These are phyloP conservation scores for Tapirus indicus DNA, from an alignment of 2,797 vertebrate genomes.

Conservation along the genomic window DNA sequence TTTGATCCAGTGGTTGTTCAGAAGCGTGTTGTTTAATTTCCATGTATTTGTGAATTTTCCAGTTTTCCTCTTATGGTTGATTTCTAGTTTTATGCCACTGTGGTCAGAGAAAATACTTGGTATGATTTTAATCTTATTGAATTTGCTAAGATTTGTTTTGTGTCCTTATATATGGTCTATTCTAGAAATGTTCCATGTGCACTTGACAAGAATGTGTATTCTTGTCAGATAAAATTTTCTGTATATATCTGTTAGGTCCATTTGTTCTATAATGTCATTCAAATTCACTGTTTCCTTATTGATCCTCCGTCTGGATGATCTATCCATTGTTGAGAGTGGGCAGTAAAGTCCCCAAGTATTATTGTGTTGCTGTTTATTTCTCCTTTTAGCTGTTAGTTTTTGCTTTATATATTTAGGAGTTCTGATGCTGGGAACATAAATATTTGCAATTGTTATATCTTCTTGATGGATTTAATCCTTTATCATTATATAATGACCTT, in stretches of 20 bases:
- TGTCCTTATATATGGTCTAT: background rate
- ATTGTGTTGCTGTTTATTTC: background rate
- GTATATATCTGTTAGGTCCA: background rate
- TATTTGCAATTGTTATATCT: background rate
- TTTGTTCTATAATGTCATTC: background rate
- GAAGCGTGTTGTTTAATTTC: background rate
- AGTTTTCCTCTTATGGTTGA: background rate
- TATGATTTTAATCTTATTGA: background rate
- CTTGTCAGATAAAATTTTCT: background rate
- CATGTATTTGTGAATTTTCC: background rate
- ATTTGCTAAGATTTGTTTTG: background rate
- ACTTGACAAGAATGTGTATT: background rate
- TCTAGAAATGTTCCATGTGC: background rate
- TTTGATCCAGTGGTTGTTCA: background rate
- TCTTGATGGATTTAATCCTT: background rate
- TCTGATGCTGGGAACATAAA: background rate
- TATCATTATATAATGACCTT: background rate
- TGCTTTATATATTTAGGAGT: background rate
- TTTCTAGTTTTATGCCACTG: background rate
- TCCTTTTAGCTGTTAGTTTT: background rate
- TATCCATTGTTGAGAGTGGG: background rate
- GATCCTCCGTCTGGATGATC: background rate
- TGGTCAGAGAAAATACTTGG: background rate
- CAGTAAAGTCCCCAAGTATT: background rate
- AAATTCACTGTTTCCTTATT: background rate